Evolutionary conservation across 2,113 vertebrate species (phyloP).

Genomic region (Phalacrocorax pelagicus): DNA sequence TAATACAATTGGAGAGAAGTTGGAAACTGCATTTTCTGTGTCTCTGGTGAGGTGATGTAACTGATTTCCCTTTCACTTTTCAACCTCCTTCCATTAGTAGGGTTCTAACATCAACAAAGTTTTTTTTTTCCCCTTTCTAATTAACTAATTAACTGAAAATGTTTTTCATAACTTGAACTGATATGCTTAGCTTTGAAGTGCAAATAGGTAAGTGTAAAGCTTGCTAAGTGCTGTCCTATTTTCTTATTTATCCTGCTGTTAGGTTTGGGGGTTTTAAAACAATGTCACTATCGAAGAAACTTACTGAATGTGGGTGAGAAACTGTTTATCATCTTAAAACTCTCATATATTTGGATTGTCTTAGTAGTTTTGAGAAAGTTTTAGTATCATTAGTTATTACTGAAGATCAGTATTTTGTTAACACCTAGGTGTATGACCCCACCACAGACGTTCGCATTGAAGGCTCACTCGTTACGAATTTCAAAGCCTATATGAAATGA

Average conservation of each 20-base stretch:
- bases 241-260: neutral
- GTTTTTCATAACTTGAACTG: neutral
- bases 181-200: neutral
- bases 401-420: neutral
- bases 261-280: neutral
- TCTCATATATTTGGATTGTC: neutral
- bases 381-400: neutral
- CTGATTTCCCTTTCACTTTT: neutral
- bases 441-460: accelerated
- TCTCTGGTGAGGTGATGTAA: neutral
- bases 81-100: neutral
- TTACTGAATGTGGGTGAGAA: neutral
- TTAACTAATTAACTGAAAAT: neutral
- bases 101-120: neutral
- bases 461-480: neutral
- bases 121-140: neutral
- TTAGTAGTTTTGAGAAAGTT: neutral
- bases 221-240: neutral
- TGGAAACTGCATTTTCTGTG: neutral
- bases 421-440: neutral
- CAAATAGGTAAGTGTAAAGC: neutral
- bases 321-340: neutral
- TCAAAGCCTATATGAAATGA: neutral
- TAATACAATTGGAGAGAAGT: neutral
- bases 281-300: neutral